phyloP scores from a whole-genome alignment of 2,797 vertebrate genomes.

The Pseudopleuronectes americanus region DNA sequence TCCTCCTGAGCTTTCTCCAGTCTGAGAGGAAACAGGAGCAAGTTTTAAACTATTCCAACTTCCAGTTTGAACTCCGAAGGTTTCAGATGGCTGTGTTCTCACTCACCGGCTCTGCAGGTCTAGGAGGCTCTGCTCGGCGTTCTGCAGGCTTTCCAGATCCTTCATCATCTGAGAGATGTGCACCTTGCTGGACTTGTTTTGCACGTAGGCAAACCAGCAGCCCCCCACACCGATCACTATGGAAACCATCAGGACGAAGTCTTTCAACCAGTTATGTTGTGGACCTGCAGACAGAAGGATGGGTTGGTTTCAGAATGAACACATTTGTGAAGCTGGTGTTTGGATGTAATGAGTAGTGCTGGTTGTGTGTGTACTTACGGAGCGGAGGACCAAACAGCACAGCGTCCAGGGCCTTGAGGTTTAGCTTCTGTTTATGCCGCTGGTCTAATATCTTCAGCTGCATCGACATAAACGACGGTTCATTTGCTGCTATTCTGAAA shows the following conservation, averaged over 20 bases:
- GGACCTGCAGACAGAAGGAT: slow-evolving; percentile 67
- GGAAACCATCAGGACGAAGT: slow-evolving; percentile 95
- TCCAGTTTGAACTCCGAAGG: too few relatives aligned
- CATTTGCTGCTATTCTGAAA: slow-evolving; percentile 95
- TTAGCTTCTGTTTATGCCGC: slow-evolving; percentile 96
- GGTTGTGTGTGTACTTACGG: slow-evolving; percentile 84
- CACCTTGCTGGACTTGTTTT: slow-evolving; percentile 96
- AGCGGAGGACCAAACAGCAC: slow-evolving; percentile 96
- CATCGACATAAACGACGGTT: slow-evolving; percentile 92
- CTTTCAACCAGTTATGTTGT: slow-evolving; percentile 98
- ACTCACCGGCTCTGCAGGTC: slow-evolving; percentile 94
- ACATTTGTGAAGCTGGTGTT: not conserved
- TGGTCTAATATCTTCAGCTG: slow-evolving; percentile 96
- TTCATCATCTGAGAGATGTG: slow-evolving; percentile 99
- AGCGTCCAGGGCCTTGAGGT: slow-evolving; percentile 95
- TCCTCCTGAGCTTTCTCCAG: slow-evolving; percentile 98
- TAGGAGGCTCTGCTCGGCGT: slow-evolving; percentile 92
- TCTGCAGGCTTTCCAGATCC: slow-evolving; percentile 95
- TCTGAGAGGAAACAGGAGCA: slow-evolving; percentile 72
- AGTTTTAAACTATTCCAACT: not conserved
- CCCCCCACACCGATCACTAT: slow-evolving; percentile 97
- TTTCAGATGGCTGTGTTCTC: too few relatives aligned
- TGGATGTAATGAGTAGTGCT: not conserved
- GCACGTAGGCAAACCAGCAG: slow-evolving; percentile 98
- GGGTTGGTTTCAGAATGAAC: not conserved